phyloP scores from a whole-genome alignment of 2,113 vertebrate species.

The Catharus fuscescens region DNA sequence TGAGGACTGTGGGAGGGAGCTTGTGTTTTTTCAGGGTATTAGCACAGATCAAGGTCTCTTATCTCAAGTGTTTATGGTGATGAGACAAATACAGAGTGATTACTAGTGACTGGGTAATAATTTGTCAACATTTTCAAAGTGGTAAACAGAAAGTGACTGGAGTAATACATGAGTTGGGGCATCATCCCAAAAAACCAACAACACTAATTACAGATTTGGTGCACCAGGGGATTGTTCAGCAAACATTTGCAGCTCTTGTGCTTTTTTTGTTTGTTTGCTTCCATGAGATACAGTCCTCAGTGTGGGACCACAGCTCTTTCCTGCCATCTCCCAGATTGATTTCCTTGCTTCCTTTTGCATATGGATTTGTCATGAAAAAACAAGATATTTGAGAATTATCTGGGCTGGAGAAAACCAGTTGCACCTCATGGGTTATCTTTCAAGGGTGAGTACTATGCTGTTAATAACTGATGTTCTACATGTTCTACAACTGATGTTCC shows the following conservation, averaged over 20 bases:
- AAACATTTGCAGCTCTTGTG: not conserved
- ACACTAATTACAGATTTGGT: not conserved
- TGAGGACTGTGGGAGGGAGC: not conserved
- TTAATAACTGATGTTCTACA: not conserved
- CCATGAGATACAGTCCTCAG: not conserved
- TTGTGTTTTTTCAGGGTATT: not conserved
- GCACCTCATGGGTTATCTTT: not conserved
- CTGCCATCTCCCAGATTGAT: not conserved
- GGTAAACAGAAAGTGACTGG: constrained; percentile 25
- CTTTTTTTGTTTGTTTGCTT: not conserved
- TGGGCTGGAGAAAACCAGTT: not conserved
- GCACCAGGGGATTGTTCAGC: constrained; percentile 7
- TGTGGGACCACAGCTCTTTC: not conserved
- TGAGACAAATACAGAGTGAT: constrained; percentile 33
- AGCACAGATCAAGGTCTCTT: not conserved
- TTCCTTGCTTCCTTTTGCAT: not conserved
- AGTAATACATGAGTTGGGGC: not conserved
- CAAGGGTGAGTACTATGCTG: not conserved
- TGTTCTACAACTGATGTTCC: no score
- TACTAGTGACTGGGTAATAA: constrained; percentile 7
- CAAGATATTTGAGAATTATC: not conserved
- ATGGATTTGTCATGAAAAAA: not conserved
- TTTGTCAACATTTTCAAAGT: constrained; percentile 15
- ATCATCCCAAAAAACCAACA: constrained; percentile 5
- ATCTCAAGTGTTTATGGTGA: constrained; percentile 42